Conservation (phyloP, 2,888 invertebrate species). For the Mactromeris polynyma region DNA sequence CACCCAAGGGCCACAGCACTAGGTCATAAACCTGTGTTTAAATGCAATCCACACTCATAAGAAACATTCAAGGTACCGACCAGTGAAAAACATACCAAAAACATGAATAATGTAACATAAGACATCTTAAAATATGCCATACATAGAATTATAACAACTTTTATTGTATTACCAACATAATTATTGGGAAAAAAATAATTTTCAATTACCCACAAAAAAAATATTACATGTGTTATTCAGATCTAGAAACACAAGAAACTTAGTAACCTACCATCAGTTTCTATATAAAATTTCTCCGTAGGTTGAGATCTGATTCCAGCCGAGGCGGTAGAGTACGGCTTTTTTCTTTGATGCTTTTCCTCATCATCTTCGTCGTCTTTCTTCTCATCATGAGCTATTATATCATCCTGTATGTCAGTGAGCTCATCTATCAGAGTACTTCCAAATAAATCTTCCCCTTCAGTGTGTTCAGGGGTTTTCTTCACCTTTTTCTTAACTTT, state of each 20-base stretch:
- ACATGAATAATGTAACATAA: too few relatives aligned
- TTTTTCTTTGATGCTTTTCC: constrained; percentile 58
- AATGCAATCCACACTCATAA: too few relatives aligned
- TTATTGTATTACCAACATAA: too few relatives aligned
- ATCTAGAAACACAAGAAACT: not conserved
- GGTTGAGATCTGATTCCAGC: constrained; percentile 78
- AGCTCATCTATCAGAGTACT: constrained; percentile 79
- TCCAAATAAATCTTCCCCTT: constrained; percentile 73
- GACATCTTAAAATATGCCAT: too few relatives aligned
- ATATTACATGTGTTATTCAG: not conserved
- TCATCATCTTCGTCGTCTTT: constrained; percentile 66
- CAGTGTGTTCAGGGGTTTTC: constrained; percentile 49
- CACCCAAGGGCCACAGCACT: too few relatives aligned
- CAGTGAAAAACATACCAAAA: too few relatives aligned
- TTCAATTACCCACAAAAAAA: too few relatives aligned
- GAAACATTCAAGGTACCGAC: too few relatives aligned
- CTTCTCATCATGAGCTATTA: constrained; percentile 69
- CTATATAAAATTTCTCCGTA: constrained; percentile 82
- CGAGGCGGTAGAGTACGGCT: constrained; percentile 72
- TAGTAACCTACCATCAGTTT: constrained; percentile 78
- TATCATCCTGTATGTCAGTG: constrained; percentile 79
- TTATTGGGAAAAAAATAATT: too few relatives aligned
- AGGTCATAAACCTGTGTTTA: too few relatives aligned
- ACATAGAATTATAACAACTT: too few relatives aligned
- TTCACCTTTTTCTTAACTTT: constrained; percentile 78